phyloP scores from a whole-genome alignment of 2,888 invertebrate genomes.

The Conops quadrifasciatus region DNA sequence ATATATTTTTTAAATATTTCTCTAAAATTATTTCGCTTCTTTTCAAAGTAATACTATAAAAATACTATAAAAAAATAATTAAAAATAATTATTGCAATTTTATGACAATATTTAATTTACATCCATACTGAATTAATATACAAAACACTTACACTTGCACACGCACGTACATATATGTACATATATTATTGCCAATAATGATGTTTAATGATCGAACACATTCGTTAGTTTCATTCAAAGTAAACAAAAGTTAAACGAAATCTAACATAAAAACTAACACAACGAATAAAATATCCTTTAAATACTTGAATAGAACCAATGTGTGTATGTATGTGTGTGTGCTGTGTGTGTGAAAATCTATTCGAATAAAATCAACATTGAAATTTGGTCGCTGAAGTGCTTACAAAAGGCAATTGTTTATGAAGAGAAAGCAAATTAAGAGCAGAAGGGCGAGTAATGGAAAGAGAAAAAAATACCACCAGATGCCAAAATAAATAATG shows the following conservation, averaged over 20 bases:
- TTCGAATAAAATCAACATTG: constrained; percentile 14
- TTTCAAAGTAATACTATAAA: too few species aligned
- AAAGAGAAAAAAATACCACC: constrained; percentile 1
- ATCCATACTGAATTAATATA: not conserved
- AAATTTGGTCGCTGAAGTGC: constrained; percentile 11
- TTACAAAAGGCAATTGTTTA: not conserved
- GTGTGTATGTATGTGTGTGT: constrained; percentile 2
- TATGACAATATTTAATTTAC: too few species aligned
- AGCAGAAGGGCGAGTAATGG: not conserved
- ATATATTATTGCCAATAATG: not conserved
- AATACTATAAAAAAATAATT: too few species aligned
- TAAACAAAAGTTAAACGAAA: not conserved
- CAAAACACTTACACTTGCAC: constrained; percentile 2
- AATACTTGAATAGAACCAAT: constrained; percentile 5
- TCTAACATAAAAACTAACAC: not conserved
- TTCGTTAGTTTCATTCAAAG: too few species aligned
- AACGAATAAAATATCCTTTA: constrained; percentile 19
- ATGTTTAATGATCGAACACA: not conserved
- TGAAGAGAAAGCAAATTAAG: not conserved
- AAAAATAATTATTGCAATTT: too few species aligned
- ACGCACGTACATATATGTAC: not conserved
- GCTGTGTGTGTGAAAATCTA: not conserved
- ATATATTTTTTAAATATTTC: too few species aligned
- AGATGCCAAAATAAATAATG: constrained; percentile 32
- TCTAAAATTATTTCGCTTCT: too few species aligned